Conservation (phyloP, 64 coral and sea anemone species). For the Montipora cactus region DNA sequence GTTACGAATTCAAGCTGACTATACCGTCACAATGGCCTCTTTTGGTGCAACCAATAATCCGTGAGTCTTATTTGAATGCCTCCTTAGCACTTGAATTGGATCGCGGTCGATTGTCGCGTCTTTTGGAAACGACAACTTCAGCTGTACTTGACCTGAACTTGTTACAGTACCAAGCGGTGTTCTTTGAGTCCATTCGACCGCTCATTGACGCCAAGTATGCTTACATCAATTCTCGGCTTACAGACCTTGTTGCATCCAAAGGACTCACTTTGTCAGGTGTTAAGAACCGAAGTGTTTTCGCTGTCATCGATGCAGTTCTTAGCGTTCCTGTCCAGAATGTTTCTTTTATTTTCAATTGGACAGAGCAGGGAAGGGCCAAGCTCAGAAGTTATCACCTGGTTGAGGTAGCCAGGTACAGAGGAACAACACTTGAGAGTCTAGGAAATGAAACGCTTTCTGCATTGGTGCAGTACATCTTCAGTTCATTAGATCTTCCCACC, state of each 20-base stretch:
- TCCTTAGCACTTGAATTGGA: constrained; percentile 11
- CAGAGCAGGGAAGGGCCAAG: neutral
- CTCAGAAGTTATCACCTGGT: constrained; percentile 65
- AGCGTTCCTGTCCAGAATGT: constrained; percentile 50
- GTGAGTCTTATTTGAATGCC: constrained; percentile 16
- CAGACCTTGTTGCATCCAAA: constrained; percentile 1
- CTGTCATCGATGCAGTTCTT: constrained; percentile 38
- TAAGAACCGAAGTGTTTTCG: constrained; percentile 44
- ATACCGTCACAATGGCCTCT: constrained; percentile 58
- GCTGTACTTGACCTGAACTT: constrained; percentile 61
- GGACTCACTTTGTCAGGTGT: constrained; percentile 30
- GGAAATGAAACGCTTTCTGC: neutral
- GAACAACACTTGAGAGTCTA: neutral
- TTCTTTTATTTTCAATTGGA: constrained; percentile 78
- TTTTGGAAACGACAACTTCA: constrained; percentile 15
- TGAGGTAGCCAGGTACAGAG: constrained; percentile 30
- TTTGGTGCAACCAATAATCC: constrained; percentile 37
- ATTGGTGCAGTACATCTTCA: neutral
- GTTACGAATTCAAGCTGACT: constrained; percentile 48
- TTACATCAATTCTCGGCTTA: constrained; percentile 22
- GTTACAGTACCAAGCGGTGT: constrained; percentile 6
- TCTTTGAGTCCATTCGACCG: constrained; percentile 29
- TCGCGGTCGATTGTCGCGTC: constrained; percentile 45
- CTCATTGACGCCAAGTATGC: constrained; percentile 31
- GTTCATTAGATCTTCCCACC: neutral